Base-by-base conservation (phyloP, 2,113 vertebrate genomes). In the Nycticryphes semicollaris region DNA sequence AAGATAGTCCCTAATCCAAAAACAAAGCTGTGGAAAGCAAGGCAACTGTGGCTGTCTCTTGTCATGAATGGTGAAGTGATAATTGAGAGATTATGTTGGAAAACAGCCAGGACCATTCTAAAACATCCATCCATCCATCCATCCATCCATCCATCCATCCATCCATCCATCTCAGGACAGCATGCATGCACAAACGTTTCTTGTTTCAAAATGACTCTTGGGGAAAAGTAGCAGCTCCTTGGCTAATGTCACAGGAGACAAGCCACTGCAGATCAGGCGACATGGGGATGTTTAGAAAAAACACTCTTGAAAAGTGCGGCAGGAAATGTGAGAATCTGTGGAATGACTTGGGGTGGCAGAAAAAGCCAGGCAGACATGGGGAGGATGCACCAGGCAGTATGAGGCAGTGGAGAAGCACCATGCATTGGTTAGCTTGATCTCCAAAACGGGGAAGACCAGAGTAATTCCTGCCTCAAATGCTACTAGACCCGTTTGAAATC, bases 11-110 rank as follows among this genome's bases (percentile, higher is more conserved):
- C 33, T 76, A 2, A 24, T 24, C 33, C 47, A 41, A 31, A 57
- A 9, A 50, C 57, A 9, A 1, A 50, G 8, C 59, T 6, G 0
- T 0, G 47, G 50, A 28, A 51, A 22, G 18, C 24, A 30, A 6
- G 33, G 41, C 39, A 67, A 10, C 23, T 8, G 24, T 4, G 24
- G 33, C 7, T 4, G 3, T n/a, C 41, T 18, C n/a, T 57, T 43
- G 17, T 30, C 45, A 12, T 6, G 43, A 27, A 14, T 0, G 1
- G 21, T 7, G 54, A 62, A 31, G 50, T 4, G 20, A 12, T 25
- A 10, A 37, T n/a, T 22, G 59, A 43, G 37, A 28, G 31, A 75
- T 78, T 14, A 57, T 47, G 11, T 1, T 41, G 48, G 24, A 33
- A 87, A 72, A 23, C 9, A 59, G 17, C 7, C 63, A 59, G 53